phyloP scores from a whole-genome alignment of 2,797 vertebrate species.

The Coendou prehensilis region DNA sequence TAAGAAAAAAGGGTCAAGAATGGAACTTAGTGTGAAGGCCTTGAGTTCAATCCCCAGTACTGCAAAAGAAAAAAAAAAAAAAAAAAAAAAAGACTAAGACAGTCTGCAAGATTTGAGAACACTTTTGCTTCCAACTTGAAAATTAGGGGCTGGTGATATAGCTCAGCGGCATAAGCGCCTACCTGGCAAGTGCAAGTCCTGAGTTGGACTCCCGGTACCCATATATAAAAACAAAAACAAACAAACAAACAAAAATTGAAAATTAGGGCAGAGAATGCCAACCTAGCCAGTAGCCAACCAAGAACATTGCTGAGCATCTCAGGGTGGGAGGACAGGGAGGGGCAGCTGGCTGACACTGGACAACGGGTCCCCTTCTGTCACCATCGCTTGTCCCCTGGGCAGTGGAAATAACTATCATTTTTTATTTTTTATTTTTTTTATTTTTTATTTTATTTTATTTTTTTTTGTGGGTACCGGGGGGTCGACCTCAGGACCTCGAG shows the following conservation, averaged over 20 bases:
- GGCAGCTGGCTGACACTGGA: neutral
- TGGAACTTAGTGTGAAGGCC: neutral
- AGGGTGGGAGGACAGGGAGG: fast-evolving
- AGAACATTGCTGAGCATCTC: fast-evolving
- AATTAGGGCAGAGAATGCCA: too few species aligned
- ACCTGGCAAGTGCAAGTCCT: too few species aligned
- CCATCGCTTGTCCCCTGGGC: neutral
- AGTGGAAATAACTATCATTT: neutral
- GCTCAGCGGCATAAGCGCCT: too few species aligned
- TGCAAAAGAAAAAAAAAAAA: neutral
- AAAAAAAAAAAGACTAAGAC: neutral
- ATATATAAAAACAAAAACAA: too few species aligned
- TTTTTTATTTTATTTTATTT: too few species aligned
- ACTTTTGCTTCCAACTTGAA: neutral
- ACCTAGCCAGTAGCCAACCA: neutral
- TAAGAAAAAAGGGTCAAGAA: neutral
- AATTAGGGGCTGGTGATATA: too few species aligned
- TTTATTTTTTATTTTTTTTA: too few species aligned
- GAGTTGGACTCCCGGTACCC: too few species aligned
- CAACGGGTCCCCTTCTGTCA: neutral
- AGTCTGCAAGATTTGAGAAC: neutral
- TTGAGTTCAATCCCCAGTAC: neutral
- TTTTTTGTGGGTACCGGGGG: too few species aligned
- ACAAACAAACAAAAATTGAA: neutral
- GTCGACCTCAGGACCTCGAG: too few species aligned